Evolutionary conservation across 2,888 invertebrate species (phyloP), one percentile per base, ranked within the genome.

Genomic region (Sceliomorpha sp.): DNA sequence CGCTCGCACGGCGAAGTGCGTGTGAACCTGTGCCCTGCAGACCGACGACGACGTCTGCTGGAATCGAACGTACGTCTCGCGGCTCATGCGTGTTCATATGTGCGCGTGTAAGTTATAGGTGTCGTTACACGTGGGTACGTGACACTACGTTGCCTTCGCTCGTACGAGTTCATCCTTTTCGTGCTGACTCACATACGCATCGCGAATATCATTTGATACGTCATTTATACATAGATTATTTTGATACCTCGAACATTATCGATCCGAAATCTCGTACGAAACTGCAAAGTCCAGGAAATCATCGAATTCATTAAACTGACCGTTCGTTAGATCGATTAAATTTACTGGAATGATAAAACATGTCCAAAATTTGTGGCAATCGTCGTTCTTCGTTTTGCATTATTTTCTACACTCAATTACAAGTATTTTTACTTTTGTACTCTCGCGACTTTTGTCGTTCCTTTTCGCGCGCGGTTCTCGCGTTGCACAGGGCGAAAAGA

Each of bases 61-160:
- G 31, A 31, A 31, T 31, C 9, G 9, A 31, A 31, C 10, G 31
- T 31, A 31, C 6, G 31, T 31, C 31, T 31, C 10, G 31, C 31
- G 9, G 31, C 31, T 9, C 10, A 17, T 27, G 15, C 48, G 15
- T 12, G 20, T 17, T 9, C 32, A 31, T 17, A 6, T 12, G 29
- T 50, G 26, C 29, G 42, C 44, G 44, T 51, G 44, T 50, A 44
- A 29, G 42, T 27, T 27, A 24, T 17, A 44, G 44, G 27, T 27
- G 14, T 12, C 44, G 44, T 29, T 26, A 9, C 40, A 44, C 37
- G 12, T 29, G 17, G 37, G 36, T 12, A 40, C 14, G 17, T 7
- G 31, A 17, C 44, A 44, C 29, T 12, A 60, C 50, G 48, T 50
- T 50, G 44, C 50, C 17, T 44, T 60, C 34, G 47, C 44, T 50